Evolutionary conservation across 2,113 vertebrate genomes (phyloP).

Genomic region (Erythrolamprus reginae): DNA sequence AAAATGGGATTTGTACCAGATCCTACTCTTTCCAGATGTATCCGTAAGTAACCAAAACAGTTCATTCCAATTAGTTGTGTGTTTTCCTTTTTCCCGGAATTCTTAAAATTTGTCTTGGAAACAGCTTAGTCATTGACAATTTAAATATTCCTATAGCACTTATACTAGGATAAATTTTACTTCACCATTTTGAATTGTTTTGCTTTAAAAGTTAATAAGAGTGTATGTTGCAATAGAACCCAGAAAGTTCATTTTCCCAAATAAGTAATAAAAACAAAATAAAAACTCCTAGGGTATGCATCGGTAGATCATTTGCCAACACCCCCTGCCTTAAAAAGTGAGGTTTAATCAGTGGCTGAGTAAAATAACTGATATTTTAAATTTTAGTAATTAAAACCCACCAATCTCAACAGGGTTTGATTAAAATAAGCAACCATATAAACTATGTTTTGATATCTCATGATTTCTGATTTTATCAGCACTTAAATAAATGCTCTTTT

Average conservation of each 20-base stretch:
- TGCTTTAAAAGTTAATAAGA: neutral
- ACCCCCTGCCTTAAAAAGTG: neutral
- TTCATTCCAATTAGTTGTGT: neutral
- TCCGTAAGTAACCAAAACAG: slow-evolving; percentile 77
- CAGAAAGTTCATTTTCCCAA: neutral
- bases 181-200: neutral
- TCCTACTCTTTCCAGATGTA: slow-evolving; percentile 80
- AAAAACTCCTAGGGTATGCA: neutral
- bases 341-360: neutral
- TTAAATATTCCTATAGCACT: neutral
- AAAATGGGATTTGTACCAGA: slow-evolving; percentile 86
- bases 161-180: neutral
- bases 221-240: neutral
- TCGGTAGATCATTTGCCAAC: neutral
- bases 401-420: neutral
- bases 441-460: neutral
- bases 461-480: neutral
- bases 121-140: neutral
- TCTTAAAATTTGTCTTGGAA: neutral
- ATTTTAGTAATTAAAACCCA: neutral
- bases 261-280: neutral
- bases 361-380: neutral
- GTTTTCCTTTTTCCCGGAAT: neutral
- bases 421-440: neutral
- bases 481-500: too few relatives aligned